These are phyloP conservation scores for Oryzias javanicus DNA, from an alignment of 2,113 vertebrate species.

Conservation along the genomic window DNA sequence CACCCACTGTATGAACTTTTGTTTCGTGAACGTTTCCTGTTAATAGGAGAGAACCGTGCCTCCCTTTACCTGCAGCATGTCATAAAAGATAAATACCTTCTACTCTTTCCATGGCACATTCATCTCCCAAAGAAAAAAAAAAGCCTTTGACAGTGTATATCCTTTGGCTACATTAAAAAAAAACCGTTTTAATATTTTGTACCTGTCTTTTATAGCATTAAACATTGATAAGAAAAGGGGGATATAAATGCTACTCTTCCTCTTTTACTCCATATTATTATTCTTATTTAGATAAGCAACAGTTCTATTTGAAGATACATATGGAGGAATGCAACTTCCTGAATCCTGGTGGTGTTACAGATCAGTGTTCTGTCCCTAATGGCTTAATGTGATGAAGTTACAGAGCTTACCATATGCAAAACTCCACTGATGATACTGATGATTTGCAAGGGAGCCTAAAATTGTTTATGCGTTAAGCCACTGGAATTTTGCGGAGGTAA, in stretches of 20 bases:
- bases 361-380: slow-evolving; percentile 25
- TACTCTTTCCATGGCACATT: neutral
- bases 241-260: no score
- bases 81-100: slow-evolving; percentile 1
- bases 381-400: slow-evolving; percentile 62
- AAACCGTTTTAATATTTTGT: neutral
- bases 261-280: no score
- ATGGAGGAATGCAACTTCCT: slow-evolving; percentile 11
- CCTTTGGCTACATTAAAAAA: neutral
- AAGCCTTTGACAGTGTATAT: no score
- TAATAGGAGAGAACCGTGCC: slow-evolving; percentile 2
- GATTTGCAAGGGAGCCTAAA: slow-evolving; percentile 58
- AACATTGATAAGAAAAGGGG: no score
- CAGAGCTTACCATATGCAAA: slow-evolving; percentile 60
- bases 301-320: no score
- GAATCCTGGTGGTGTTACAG: slow-evolving; percentile 15
- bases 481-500: slow-evolving; percentile 50
- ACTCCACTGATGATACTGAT: slow-evolving; percentile 60
- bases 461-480: slow-evolving; percentile 68
- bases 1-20: slow-evolving; percentile 47
- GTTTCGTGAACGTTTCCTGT: slow-evolving; percentile 20
- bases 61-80: slow-evolving; percentile 36
- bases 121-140: no score
- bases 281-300: no score
- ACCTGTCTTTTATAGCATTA: no score